phyloP scores from a whole-genome alignment of 2,888 invertebrate genomes.

The Oxystoma pomonae region DNA sequence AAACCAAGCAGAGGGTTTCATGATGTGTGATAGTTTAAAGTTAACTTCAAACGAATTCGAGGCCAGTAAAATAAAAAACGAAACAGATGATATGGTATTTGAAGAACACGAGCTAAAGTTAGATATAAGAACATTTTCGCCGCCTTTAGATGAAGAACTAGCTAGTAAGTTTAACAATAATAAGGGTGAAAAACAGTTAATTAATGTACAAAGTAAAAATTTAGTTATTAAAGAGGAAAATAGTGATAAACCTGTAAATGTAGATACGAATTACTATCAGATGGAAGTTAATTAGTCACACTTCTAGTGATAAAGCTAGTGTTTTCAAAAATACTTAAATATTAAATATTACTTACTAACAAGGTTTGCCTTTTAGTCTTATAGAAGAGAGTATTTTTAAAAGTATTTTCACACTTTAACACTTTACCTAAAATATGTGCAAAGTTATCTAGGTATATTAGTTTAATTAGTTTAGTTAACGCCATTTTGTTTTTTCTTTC shows the following conservation, averaged over 20 bases:
- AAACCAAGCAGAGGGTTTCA: constrained; percentile 56
- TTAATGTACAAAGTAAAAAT: constrained; percentile 46
- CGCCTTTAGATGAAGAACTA: constrained; percentile 32
- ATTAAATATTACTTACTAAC: constrained; percentile 32
- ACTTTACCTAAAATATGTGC: not conserved
- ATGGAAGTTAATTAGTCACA: constrained; percentile 42
- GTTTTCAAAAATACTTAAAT: constrained; percentile 15
- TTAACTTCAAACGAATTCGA: constrained; percentile 52
- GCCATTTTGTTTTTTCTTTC: constrained; percentile 1
- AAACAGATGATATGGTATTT: constrained; percentile 35
- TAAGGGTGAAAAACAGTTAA: constrained; percentile 44
- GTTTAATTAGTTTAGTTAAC: not conserved
- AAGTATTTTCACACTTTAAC: constrained; percentile 44
- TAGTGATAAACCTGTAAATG: constrained; percentile 25
- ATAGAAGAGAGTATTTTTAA: constrained; percentile 48
- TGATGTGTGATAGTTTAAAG: constrained; percentile 57
- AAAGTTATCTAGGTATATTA: not conserved
- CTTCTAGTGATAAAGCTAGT: constrained; percentile 39
- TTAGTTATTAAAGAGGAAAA: constrained; percentile 35
- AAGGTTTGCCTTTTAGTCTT: constrained; percentile 41
- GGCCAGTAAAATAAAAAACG: constrained; percentile 32
- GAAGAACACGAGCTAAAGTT: constrained; percentile 33
- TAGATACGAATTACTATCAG: constrained; percentile 27
- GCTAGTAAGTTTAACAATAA: constrained; percentile 42
- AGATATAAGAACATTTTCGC: constrained; percentile 33